phyloP scores from a whole-genome alignment of 2,113 vertebrate species.

The Psephotus haematonotus region DNA sequence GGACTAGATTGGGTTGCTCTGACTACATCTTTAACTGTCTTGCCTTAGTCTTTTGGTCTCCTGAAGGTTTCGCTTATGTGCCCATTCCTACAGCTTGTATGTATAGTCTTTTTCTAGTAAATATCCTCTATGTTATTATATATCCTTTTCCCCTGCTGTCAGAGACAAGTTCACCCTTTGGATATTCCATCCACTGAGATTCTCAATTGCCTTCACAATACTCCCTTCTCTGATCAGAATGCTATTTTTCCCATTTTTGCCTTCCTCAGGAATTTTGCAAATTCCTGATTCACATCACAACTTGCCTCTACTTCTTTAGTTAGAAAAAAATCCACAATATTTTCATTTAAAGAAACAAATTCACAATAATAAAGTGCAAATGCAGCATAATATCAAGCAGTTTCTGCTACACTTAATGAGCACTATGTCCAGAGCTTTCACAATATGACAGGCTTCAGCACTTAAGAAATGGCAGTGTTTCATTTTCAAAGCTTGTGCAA shows the following conservation, averaged over 20 bases:
- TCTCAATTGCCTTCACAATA: not conserved
- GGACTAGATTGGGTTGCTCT: not conserved
- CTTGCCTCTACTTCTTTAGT: not conserved
- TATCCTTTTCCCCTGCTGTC: not conserved
- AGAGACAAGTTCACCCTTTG: not conserved
- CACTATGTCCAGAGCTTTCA: not conserved
- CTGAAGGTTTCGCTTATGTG: not conserved
- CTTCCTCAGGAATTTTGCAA: not conserved
- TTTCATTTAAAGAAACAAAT: conserved; percentile 8
- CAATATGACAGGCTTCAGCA: not conserved
- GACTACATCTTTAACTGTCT: not conserved
- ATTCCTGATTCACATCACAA: not conserved
- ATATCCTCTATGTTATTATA: not conserved
- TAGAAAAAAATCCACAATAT: not conserved
- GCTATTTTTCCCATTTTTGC: not conserved
- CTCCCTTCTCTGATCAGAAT: not conserved
- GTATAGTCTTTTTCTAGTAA: not conserved
- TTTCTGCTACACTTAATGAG: not conserved
- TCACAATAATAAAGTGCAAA: not conserved
- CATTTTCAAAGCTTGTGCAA: not conserved
- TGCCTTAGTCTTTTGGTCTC: not conserved
- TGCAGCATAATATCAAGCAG: not conserved
- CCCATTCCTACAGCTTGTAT: not conserved
- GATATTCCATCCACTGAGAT: not conserved
- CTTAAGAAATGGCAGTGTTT: not conserved